These are phyloP conservation scores for Lepidochitona cinerea DNA, from an alignment of 2,888 invertebrate genomes.

Conservation along the genomic window DNA sequence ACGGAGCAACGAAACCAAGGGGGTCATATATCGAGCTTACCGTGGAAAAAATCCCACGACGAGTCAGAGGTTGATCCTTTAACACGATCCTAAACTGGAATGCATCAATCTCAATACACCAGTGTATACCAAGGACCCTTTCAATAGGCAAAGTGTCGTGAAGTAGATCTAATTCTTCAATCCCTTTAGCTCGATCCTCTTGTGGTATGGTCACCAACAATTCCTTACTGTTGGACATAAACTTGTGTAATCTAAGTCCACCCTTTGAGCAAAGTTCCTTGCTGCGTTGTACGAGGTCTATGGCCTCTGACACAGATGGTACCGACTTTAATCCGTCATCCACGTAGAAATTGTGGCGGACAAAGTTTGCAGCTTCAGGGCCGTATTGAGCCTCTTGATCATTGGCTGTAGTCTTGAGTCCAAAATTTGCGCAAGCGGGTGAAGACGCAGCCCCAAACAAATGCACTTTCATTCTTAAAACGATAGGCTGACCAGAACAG, in stretches of 20 bases:
- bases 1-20: constrained; percentile 24
- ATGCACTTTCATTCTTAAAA: constrained; percentile 11
- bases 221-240: constrained; percentile 24
- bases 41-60: constrained; percentile 27
- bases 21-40: constrained; percentile 32
- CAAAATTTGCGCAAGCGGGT: constrained; percentile 33
- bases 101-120: too few species aligned
- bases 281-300: constrained; percentile 12
- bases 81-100: constrained; percentile 15
- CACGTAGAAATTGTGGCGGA: constrained; percentile 26
- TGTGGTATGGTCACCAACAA: constrained; percentile 31
- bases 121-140: constrained; percentile 21
- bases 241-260: constrained; percentile 30
- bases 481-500: too few species aligned
- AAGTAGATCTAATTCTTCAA: constrained; percentile 18
- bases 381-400: constrained; percentile 3
- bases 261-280: constrained; percentile 18
- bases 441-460: constrained; percentile 37
- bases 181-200: constrained; percentile 18
- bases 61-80: constrained; percentile 24
- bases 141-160: constrained; percentile 19
- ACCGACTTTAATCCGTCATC: constrained; percentile 30
- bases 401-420: constrained; percentile 23
- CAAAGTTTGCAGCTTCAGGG: constrained; percentile 17
- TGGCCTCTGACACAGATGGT: constrained; percentile 1